Evolutionary conservation across 2,113 vertebrate species (phyloP).

Genomic region (Rhabdomys dilectus): DNA sequence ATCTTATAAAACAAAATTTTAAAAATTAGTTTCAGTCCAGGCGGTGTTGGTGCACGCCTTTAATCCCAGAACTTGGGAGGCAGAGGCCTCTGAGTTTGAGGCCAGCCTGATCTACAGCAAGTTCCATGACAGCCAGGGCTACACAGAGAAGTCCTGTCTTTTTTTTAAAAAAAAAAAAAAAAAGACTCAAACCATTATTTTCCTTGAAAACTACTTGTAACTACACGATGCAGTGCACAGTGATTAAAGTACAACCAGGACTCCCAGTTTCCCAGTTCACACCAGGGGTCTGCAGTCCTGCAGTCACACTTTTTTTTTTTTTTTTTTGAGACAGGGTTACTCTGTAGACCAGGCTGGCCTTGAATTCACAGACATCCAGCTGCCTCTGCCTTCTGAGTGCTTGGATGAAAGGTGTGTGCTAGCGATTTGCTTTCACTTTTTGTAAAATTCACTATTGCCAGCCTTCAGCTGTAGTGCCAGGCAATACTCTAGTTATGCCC

Average conservation of each 20-base stretch:
- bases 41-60: background rate
- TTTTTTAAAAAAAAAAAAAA: no score
- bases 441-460: background rate
- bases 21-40: background rate
- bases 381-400: background rate
- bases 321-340: background rate
- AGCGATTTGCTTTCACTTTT: background rate
- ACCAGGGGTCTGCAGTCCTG: background rate
- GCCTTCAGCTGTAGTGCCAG: background rate
- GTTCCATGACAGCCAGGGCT: background rate
- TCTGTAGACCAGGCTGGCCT: background rate
- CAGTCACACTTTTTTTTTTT: background rate
- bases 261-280: background rate
- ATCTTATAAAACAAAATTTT: background rate
- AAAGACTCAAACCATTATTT: background rate
- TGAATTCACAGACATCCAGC: background rate
- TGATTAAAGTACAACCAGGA: background rate
- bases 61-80: background rate
- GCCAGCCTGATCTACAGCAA: background rate
- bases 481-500: background rate
- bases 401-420: background rate
- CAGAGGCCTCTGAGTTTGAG: background rate
- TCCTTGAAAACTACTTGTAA: background rate
- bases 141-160: background rate
- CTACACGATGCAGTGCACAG: background rate